Evolutionary conservation across 2,113 vertebrate genomes (phyloP).

Genomic region (Oryzias celebensis): DNA sequence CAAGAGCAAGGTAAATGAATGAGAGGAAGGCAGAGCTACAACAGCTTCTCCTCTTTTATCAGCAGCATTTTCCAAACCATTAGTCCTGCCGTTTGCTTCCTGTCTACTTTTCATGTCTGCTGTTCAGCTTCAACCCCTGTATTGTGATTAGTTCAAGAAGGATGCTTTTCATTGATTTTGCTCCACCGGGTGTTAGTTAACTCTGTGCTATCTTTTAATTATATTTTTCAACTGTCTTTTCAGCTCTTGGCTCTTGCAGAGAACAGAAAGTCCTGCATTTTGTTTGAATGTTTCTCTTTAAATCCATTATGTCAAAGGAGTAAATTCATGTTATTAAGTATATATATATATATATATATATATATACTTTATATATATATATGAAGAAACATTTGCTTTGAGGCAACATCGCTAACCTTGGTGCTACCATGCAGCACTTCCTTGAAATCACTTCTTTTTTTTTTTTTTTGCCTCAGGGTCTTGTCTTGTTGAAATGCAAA

Average conservation of each 20-base stretch:
- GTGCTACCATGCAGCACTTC: too few species aligned
- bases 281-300: background rate
- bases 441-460: too few species aligned
- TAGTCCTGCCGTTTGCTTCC: conserved; percentile 69
- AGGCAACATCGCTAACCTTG: too few species aligned
- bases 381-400: too few species aligned
- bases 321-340: background rate
- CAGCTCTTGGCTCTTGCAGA: conserved; percentile 27
- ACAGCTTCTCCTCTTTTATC: conserved; percentile 65
- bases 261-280: background rate
- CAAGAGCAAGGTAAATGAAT: conserved; percentile 48
- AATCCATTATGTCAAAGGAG: background rate
- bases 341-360: too few species aligned
- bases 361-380: too few species aligned
- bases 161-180: conserved; percentile 67
- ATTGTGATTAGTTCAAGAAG: conserved; percentile 72
- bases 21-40: conserved; percentile 35
- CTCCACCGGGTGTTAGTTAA: conserved; percentile 68
- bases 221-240: conserved; percentile 61
- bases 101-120: conserved; percentile 65
- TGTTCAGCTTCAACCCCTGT: conserved; percentile 55
- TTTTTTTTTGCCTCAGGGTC: background rate
- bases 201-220: conserved; percentile 70
- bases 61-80: conserved; percentile 73
- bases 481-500: background rate